Evolutionary conservation across 1,140 invertebrate genomes (phyloP).

Genomic region (Diorhabda carinulata): DNA sequence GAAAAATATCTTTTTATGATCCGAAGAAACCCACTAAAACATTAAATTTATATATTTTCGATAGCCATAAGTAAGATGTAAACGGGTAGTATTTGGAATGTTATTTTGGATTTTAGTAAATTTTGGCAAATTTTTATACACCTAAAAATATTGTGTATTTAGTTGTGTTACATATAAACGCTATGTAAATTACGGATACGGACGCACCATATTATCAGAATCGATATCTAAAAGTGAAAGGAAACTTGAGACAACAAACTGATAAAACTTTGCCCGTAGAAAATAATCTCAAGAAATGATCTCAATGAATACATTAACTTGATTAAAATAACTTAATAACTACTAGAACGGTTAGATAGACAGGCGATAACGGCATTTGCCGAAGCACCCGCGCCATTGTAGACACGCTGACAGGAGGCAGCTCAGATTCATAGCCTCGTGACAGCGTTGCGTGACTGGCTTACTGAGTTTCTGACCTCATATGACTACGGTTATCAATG

Average conservation of each 20-base stretch:
- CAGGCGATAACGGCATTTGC: conserved; percentile 21
- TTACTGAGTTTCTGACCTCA: conserved; percentile 22
- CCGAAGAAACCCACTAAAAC: no score
- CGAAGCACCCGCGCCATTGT: neutral
- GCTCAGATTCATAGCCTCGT: conserved; percentile 24
- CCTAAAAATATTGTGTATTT: no score
- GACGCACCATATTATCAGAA: neutral
- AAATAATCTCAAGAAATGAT: neutral
- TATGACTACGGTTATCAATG: conserved; percentile 28
- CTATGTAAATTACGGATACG: no score
- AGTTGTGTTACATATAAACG: no score
- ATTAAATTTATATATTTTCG: no score
- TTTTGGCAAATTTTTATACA: no score
- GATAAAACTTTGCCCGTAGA: neutral
- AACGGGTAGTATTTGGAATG: no score
- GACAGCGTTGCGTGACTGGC: conserved; percentile 28
- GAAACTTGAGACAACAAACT: neutral
- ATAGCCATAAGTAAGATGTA: no score
- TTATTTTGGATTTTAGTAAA: no score
- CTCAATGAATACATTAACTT: conserved; percentile 11
- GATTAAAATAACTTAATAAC: conserved; percentile 9
- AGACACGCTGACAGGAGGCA: conserved; percentile 22
- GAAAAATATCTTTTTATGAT: no score
- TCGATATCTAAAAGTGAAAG: neutral
- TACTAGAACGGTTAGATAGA: conserved; percentile 15